phyloP scores from a whole-genome alignment of 2,113 vertebrate species.

The Podarcis muralis region DNA sequence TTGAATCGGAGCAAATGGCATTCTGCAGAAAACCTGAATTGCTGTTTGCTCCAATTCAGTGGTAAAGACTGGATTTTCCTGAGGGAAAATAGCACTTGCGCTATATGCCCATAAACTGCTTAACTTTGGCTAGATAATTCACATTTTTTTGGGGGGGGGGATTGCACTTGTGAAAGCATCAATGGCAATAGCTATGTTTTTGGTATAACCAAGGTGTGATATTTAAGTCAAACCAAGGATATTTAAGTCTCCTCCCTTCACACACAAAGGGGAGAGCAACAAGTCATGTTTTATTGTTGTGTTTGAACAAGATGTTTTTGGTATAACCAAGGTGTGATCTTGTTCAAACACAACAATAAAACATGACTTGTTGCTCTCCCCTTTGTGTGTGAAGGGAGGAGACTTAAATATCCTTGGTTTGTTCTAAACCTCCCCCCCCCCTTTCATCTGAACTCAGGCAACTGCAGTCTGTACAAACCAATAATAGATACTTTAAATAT shows the following conservation, averaged over 20 bases:
- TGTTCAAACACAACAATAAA: background rate
- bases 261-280: background rate
- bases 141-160: constrained; percentile 17
- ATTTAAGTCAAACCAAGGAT: background rate
- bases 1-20: too few species aligned
- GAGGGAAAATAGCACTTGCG: too few species aligned
- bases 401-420: background rate
- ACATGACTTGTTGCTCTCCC: background rate
- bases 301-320: background rate
- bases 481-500: background rate
- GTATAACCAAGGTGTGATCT: constrained; percentile 42
- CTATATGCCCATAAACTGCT: background rate
- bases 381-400: background rate
- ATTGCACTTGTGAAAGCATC: constrained; percentile 43
- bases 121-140: background rate
- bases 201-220: constrained; percentile 61
- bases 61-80: too few species aligned
- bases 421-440: background rate
- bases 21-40: too few species aligned
- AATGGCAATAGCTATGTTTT: constrained; percentile 42
- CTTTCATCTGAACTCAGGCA: background rate
- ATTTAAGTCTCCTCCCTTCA: background rate
- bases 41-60: too few species aligned
- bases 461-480: background rate
- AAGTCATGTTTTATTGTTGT: background rate